phyloP scores from a whole-genome alignment of 2,113 vertebrate genomes.

The Pomatorhinus ruficollis region DNA sequence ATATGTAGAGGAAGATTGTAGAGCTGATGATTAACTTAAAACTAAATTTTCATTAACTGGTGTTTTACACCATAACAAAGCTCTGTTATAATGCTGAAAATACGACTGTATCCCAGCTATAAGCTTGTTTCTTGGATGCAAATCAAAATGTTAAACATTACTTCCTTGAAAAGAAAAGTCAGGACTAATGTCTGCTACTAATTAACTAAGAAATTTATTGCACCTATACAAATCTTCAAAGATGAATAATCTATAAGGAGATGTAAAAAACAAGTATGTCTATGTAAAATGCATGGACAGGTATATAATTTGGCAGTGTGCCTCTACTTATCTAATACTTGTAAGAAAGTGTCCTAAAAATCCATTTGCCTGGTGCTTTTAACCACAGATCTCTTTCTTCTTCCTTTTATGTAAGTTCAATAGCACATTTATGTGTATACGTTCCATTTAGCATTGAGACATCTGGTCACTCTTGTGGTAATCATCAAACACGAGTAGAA shows the following conservation, averaged over 20 bases:
- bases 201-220: not conserved
- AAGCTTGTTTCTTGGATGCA: not conserved
- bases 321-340: not conserved
- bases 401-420: not conserved
- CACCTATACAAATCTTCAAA: accelerated
- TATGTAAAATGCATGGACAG: not conserved
- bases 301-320: not conserved
- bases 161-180: not conserved
- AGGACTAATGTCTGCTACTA: not conserved
- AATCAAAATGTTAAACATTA: not conserved
- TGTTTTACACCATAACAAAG: not conserved
- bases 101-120: not conserved
- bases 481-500: not conserved
- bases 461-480: not conserved
- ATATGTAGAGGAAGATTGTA: not conserved
- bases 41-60: not conserved
- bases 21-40: not conserved
- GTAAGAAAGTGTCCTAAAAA: not conserved
- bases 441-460: not conserved
- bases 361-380: not conserved
- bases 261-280: not conserved
- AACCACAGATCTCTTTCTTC: not conserved
- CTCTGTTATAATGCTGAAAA: not conserved
- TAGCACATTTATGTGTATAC: accelerated
- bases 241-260: not conserved